Evolutionary conservation across 2,888 invertebrate species (phyloP).

Genomic region (Cephus nigrinus): DNA sequence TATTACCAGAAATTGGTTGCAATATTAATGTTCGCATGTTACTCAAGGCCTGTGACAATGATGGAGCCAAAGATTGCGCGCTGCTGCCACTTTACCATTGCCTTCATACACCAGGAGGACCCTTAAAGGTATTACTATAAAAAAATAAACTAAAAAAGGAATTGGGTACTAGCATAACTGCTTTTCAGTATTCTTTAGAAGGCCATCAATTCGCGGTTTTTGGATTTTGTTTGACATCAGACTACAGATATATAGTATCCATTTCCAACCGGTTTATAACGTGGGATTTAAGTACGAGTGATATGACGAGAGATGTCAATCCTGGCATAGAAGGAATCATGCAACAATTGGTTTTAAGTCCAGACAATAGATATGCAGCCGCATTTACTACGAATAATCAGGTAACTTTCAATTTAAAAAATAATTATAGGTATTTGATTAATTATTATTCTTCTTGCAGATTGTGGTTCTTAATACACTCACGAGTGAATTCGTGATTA

Average conservation of each 20-base stretch:
- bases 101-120: slow-evolving; percentile 98
- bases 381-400: slow-evolving; percentile 97
- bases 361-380: slow-evolving; percentile 95
- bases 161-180: not conserved
- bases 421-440: slow-evolving; percentile 10
- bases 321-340: slow-evolving; percentile 96
- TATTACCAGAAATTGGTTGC: slow-evolving; percentile 89
- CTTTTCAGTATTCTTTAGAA: slow-evolving; percentile 87
- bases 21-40: slow-evolving; percentile 87
- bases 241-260: slow-evolving; percentile 92
- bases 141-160: not conserved
- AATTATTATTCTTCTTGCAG: slow-evolving; percentile 64
- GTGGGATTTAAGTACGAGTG: slow-evolving; percentile 96
- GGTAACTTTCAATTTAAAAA: slow-evolving; percentile 60
- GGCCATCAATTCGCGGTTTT: slow-evolving; percentile 99
- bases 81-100: slow-evolving; percentile 95
- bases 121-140: slow-evolving; percentile 78
- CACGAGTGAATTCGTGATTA: slow-evolving; percentile 90
- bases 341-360: slow-evolving; percentile 91
- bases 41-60: slow-evolving; percentile 89
- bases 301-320: slow-evolving; percentile 91
- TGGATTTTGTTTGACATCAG: slow-evolving; percentile 88
- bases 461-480: slow-evolving; percentile 91
- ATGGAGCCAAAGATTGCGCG: slow-evolving; percentile 90
- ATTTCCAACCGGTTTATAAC: slow-evolving; percentile 97